phyloP scores from a whole-genome alignment of 2,113 vertebrate species.

The Melanostigma gelatinosum region DNA sequence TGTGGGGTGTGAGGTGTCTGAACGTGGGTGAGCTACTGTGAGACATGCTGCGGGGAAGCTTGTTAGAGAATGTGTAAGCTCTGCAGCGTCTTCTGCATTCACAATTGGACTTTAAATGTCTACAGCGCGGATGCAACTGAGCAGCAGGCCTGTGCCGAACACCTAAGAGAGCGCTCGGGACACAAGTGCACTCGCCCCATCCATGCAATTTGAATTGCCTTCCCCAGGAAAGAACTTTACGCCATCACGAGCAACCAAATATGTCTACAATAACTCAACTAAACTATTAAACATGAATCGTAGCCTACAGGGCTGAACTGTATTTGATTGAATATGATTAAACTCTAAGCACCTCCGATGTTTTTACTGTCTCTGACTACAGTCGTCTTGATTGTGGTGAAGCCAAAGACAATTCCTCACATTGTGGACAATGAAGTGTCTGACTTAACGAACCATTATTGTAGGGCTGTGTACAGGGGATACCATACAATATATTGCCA shows the following conservation, averaged over 20 bases:
- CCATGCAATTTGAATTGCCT: not conserved
- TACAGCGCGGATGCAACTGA: not conserved
- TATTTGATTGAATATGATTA: not conserved
- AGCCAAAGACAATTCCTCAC: not conserved
- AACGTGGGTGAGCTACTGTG: constrained; percentile 28
- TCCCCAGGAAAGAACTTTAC: too few relatives aligned
- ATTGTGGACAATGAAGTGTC: not conserved
- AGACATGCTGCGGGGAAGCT: not conserved
- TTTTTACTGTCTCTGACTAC: not conserved
- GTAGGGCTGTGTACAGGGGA: not conserved
- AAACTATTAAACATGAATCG: too few relatives aligned
- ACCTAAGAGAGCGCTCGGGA: not conserved
- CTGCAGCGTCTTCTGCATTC: not conserved
- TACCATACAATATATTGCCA: not conserved
- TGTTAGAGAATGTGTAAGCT: not conserved
- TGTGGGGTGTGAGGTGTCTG: constrained; percentile 21
- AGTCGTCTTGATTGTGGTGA: not conserved
- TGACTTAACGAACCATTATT: not conserved
- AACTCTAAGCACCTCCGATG: not conserved
- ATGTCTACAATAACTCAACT: too few relatives aligned
- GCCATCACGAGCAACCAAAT: too few relatives aligned
- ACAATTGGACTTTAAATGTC: constrained; percentile 11
- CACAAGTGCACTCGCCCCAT: not conserved
- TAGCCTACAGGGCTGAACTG: too few relatives aligned
- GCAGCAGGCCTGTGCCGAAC: not conserved